Evolutionary conservation across 2,113 vertebrate genomes (phyloP).

Genomic region (Sceloporus tristichus): DNA sequence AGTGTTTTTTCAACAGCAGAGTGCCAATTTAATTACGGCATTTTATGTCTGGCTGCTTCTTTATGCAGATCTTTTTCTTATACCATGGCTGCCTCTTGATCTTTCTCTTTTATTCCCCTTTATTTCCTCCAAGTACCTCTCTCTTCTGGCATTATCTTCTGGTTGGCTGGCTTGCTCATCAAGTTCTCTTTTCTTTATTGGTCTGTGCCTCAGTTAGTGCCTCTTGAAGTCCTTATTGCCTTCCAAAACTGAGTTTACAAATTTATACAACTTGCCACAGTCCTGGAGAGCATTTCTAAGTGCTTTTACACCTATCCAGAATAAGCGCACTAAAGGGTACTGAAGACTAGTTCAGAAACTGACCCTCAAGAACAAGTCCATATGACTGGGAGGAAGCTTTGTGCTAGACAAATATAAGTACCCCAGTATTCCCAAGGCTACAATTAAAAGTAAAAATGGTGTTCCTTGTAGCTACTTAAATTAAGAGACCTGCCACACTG

Average conservation of each 20-base stretch:
- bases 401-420: neutral
- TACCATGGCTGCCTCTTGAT: neutral
- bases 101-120: neutral
- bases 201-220: neutral
- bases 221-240: slow-evolving; percentile 25
- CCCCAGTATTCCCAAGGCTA: neutral
- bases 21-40: slow-evolving; percentile 33
- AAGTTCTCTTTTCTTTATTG: neutral
- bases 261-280: neutral
- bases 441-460: neutral
- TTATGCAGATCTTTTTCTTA: slow-evolving; percentile 9
- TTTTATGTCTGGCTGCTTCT: slow-evolving; percentile 48
- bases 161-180: neutral
- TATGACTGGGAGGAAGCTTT: neutral
- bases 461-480: neutral
- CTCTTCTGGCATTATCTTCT: slow-evolving; percentile 29
- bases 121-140: slow-evolving; percentile 15
- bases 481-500: too few relatives aligned
- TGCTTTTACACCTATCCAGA: neutral
- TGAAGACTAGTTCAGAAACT: neutral
- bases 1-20: slow-evolving; percentile 19
- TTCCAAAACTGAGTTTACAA: slow-evolving; percentile 49
- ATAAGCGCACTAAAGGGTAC: neutral
- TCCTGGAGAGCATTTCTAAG: slow-evolving; percentile 16
- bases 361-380: neutral